A percentile compares a stretch with the other conserved stretches of the same genome.
phyloP scores from a whole-genome alignment of 2,888 invertebrate species.

The Epirrita christyi region DNA sequence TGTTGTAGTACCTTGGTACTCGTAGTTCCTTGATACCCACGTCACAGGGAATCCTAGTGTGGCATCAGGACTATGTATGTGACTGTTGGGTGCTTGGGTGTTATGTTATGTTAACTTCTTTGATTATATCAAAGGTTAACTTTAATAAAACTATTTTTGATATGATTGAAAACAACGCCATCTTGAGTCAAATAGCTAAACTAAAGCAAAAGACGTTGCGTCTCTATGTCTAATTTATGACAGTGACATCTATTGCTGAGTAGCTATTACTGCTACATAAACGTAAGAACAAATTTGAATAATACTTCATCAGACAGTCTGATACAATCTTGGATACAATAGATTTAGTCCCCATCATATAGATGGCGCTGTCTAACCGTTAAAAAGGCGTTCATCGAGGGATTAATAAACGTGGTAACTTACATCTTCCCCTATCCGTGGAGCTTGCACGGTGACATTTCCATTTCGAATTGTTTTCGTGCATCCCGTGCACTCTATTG shows the following conservation, averaged over 20 bases:
- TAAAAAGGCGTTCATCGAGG: neutral
- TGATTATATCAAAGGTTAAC: too few relatives aligned
- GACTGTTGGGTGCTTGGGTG: too few relatives aligned
- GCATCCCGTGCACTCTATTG: slow-evolving; percentile 92
- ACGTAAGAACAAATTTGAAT: neutral
- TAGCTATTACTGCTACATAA: slow-evolving; percentile 40
- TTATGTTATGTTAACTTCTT: too few relatives aligned
- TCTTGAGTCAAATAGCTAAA: slow-evolving; percentile 38
- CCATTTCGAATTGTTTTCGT: slow-evolving; percentile 91
- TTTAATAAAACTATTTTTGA: neutral
- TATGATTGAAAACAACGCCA: slow-evolving; percentile 33
- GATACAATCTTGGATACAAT: too few relatives aligned
- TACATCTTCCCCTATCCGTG: slow-evolving; percentile 90
- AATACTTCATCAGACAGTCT: too few relatives aligned
- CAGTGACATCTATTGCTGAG: slow-evolving; percentile 48
- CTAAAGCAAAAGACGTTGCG: neutral
- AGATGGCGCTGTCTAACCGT: slow-evolving; percentile 41
- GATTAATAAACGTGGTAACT: slow-evolving; percentile 26
- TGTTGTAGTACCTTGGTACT: too few relatives aligned
- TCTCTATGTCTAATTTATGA: neutral
- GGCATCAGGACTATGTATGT: too few relatives aligned
- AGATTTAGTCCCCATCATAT: slow-evolving; percentile 5
- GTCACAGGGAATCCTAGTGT: too few relatives aligned
- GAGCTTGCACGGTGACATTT: slow-evolving; percentile 93
- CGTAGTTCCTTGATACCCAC: too few relatives aligned